Evolutionary conservation across 2,113 vertebrate genomes (phyloP), one percentile per base, ranked within the genome.

Genomic region (Sinocyclocheilus grahami): DNA sequence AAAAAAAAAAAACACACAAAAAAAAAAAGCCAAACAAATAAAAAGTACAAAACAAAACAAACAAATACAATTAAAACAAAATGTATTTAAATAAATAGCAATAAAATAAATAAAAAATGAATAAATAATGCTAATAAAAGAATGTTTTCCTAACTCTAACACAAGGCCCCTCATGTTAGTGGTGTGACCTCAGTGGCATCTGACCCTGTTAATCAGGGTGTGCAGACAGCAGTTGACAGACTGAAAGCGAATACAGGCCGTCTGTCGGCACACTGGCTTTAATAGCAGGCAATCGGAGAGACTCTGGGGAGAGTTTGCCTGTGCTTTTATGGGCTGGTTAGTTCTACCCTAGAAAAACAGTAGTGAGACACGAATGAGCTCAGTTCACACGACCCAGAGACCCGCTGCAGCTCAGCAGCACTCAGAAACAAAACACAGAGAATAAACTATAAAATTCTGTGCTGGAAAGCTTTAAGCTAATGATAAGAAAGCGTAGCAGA

Each of bases 291-390:
- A 46, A 42, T 0, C 37, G 0, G 58, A 69, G 65, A 81, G 37
- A 11, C 63, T 78, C 78, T 8, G 16, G 77, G 62, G 80, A 69
- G 16, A 69, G 24, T 8, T 13, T 10, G 60, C 42, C 80, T 27
- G n/a, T 13, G 62, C 39, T 69, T 79, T 30, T 4, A 69, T 51
- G 62, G 42, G n/a, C n/a, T 9, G 8, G 12, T 39, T 46, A n/a
- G 5, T 63, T 46, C 6, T 27, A 24, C 12, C 62, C 33, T 53
- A 80, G 65, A 88, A 80, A 80, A 88, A 74, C 74, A 83, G 37
- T 13, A 74, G 24, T 22, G 55, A 46, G 58, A 51, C 63, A 30
- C 27, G 4, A 62, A 22, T 4, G 30, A 14, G 55, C 63, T 76
- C 27, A 55, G 51, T 89, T 84, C 65, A 71, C 75, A 85, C 12